Conservation (phyloP, 2,113 vertebrate species). For the Coturnix japonica region DNA sequence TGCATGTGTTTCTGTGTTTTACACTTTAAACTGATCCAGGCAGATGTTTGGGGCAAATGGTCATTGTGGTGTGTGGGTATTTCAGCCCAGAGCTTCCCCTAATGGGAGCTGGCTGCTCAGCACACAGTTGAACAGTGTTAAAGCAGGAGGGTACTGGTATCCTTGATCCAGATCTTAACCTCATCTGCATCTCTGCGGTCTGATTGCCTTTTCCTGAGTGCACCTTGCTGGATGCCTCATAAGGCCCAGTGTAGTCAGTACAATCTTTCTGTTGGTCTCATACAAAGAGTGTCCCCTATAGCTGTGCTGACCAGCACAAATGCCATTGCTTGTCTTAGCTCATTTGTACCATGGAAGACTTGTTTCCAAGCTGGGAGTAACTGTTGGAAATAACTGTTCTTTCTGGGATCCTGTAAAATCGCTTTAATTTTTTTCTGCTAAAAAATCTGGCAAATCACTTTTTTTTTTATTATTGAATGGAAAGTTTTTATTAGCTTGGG, state of each 20-base stretch:
- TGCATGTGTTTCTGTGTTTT: background rate
- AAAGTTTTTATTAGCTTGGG: constrained; percentile 16
- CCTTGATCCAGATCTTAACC: background rate
- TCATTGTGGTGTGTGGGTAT: constrained; percentile 19
- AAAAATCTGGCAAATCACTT: background rate
- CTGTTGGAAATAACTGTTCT: background rate
- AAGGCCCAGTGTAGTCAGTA: accelerated
- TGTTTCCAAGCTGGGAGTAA: background rate
- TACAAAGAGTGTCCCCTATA: background rate
- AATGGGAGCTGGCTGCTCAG: background rate
- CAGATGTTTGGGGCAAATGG: background rate
- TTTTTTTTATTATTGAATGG: background rate
- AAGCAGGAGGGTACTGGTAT: background rate
- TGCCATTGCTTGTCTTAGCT: background rate
- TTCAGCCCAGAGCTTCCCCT: constrained; percentile 1
- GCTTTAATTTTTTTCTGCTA: background rate
- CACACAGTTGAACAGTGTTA: background rate
- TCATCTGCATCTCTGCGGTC: background rate
- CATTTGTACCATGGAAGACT: background rate
- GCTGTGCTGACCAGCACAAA: background rate
- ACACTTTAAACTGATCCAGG: background rate
- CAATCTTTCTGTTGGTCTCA: background rate
- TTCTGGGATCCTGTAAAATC: background rate
- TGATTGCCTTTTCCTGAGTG: background rate
- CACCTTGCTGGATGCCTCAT: accelerated